phyloP scores from a whole-genome alignment of 2,113 vertebrate species.

The Eurystomus gularis region DNA sequence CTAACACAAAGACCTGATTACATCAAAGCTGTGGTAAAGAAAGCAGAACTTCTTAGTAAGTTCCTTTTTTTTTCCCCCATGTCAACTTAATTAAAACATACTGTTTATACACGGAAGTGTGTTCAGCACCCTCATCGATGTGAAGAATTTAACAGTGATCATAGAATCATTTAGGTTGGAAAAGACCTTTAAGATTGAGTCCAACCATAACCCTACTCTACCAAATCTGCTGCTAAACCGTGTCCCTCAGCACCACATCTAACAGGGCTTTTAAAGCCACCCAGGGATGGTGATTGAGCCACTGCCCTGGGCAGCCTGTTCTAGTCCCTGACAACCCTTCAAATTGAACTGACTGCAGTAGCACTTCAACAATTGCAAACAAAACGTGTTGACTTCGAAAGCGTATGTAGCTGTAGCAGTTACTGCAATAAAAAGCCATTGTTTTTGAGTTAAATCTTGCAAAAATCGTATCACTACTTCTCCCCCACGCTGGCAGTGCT shows the following conservation, averaged over 20 bases:
- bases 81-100: background rate
- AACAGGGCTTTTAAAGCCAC: no score
- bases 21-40: conserved; percentile 97
- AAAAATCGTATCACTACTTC: accelerated
- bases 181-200: no score
- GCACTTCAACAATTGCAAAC: background rate
- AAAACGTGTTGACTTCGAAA: background rate
- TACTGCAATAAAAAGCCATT: background rate
- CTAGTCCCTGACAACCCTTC: no score
- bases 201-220: no score
- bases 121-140: accelerated
- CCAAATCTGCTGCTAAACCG: no score
- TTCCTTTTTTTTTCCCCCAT: background rate
- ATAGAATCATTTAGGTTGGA: no score
- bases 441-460: background rate
- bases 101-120: background rate
- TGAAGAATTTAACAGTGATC: background rate
- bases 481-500: background rate
- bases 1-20: conserved; percentile 94
- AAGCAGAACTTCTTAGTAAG: conserved; percentile 96
- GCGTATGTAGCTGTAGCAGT: background rate
- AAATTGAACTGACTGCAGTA: background rate
- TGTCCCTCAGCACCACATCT: no score
- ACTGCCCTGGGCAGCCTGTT: no score
- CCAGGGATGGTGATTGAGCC: no score